Percentiles rank a stretch among this genome's conserved stretches.
phyloP scores from a whole-genome alignment of 2,113 vertebrate genomes.

The Bufo gargarizans region DNA sequence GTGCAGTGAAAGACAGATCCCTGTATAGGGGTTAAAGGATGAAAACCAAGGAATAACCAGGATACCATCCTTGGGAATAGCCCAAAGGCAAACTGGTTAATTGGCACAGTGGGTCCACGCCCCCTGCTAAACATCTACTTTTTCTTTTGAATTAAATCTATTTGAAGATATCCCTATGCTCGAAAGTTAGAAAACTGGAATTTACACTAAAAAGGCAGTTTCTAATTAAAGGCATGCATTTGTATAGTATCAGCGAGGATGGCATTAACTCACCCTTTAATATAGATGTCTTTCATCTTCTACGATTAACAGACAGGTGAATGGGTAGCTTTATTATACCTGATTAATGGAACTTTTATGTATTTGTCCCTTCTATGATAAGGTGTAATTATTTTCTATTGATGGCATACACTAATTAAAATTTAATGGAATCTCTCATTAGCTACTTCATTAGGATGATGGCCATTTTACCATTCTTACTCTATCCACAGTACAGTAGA shows the following conservation, averaged over 20 bases:
- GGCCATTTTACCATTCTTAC: slow-evolving; percentile 11
- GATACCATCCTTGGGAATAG: too few relatives aligned
- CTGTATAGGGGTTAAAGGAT: too few relatives aligned
- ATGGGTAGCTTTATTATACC: slow-evolving; percentile 38
- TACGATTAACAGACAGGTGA: slow-evolving; percentile 32
- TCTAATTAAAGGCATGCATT: neutral
- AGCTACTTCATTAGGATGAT: slow-evolving; percentile 44
- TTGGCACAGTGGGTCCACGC: too few relatives aligned
- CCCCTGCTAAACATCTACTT: neutral
- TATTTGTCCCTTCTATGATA: slow-evolving; percentile 32
- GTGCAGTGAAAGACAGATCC: too few relatives aligned
- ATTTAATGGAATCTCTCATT: slow-evolving; percentile 30
- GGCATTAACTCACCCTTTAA: neutral
- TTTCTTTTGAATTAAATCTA: neutral
- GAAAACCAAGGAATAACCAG: too few relatives aligned
- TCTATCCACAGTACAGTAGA: neutral
- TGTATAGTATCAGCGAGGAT: neutral
- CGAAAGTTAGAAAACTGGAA: neutral
- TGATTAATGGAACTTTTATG: slow-evolving; percentile 41
- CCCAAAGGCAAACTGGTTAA: too few relatives aligned
- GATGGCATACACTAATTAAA: slow-evolving; percentile 44
- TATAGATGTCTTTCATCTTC: slow-evolving; percentile 15
- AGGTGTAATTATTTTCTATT: slow-evolving; percentile 15
- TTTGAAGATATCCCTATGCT: neutral
- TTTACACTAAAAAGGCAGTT: neutral